These are phyloP conservation scores for Morelia viridis DNA, from an alignment of 2,797 vertebrate genomes.

Conservation along the genomic window DNA sequence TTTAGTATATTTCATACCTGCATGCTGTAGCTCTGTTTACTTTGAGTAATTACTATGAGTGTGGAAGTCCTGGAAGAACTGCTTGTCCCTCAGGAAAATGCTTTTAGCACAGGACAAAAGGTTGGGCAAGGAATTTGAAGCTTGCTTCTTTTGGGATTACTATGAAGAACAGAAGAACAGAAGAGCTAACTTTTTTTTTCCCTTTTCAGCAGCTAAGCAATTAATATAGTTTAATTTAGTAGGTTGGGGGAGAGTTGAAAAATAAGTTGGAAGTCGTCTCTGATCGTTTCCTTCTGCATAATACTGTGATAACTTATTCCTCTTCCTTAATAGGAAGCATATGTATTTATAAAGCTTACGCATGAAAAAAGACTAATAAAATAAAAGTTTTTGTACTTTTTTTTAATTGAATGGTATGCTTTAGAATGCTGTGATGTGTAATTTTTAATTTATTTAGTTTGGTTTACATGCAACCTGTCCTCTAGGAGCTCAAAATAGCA, in stretches of 20 bases:
- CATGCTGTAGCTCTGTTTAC: background rate
- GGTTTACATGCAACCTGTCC: background rate
- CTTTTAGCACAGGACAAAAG: conserved; percentile 24
- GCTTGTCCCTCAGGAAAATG: background rate
- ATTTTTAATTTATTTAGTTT: background rate
- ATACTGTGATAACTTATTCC: background rate
- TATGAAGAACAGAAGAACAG: background rate
- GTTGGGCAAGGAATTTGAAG: background rate
- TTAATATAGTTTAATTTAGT: background rate
- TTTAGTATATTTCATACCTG: background rate
- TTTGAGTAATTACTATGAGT: conserved; percentile 32
- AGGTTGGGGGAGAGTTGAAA: background rate
- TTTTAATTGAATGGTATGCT: background rate
- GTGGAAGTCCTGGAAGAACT: background rate
- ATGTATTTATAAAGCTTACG: background rate
- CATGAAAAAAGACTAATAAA: background rate
- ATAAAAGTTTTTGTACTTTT: background rate
- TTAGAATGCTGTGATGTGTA: background rate
- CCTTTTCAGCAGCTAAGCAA: background rate
- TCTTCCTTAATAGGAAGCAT: background rate
- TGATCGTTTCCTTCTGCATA: background rate
- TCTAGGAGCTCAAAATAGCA: background rate
- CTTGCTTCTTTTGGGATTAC: background rate
- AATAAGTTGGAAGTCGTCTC: background rate
- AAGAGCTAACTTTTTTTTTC: background rate